These are phyloP conservation scores for Calonectris borealis DNA, from an alignment of 2,113 vertebrate species.

Conservation along the genomic window DNA sequence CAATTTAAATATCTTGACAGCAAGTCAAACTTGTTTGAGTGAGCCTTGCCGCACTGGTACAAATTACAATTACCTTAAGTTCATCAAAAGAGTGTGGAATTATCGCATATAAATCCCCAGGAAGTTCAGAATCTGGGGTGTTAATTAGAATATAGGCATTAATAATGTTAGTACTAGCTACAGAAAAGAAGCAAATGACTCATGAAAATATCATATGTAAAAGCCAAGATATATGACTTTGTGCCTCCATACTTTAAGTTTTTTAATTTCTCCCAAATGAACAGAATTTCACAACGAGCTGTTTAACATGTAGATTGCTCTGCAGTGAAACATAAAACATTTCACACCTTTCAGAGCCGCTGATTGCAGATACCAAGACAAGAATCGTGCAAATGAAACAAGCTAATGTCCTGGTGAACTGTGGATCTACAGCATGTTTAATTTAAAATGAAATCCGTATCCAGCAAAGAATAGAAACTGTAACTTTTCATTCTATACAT, in stretches of 20 bases:
- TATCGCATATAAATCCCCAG: neutral
- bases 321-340: neutral
- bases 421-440: neutral
- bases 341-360: neutral
- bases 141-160: neutral
- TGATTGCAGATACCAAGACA: neutral
- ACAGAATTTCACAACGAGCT: neutral
- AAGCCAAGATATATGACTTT: neutral
- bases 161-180: neutral
- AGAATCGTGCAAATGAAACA: neutral
- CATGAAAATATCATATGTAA: neutral
- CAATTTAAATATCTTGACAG: neutral
- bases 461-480: neutral
- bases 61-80: neutral
- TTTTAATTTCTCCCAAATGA: neutral
- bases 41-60: fast-evolving
- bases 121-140: neutral
- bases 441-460: neutral
- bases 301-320: neutral
- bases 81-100: neutral
- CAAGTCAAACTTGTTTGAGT: neutral
- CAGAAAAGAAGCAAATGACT: neutral
- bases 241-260: neutral
- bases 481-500: neutral
- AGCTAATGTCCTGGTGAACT: neutral